Conservation (phyloP, 2,888 invertebrate genomes). For the Gasteruption jaculator region DNA sequence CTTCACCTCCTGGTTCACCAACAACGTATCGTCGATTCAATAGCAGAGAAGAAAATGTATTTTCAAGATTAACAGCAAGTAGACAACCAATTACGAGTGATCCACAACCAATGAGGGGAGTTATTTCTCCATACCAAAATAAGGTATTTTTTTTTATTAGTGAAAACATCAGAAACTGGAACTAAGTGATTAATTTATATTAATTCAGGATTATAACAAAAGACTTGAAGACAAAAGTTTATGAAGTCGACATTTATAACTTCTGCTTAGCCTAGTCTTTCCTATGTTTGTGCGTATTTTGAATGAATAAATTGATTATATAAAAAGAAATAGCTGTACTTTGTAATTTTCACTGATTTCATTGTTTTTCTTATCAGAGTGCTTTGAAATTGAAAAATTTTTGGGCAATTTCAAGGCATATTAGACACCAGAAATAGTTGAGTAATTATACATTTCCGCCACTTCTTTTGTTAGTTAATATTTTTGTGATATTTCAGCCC, state of each 20-base stretch:
- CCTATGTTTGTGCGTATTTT: background rate
- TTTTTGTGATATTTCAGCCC: conserved; percentile 38
- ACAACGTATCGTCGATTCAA: conserved; percentile 54
- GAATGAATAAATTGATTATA: too few species aligned
- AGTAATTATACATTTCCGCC: too few species aligned
- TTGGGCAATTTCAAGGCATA: conserved; percentile 31
- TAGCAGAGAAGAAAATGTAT: conserved; percentile 68
- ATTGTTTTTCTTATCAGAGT: conserved; percentile 2
- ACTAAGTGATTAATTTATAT: background rate
- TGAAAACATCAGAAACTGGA: conserved; percentile 1
- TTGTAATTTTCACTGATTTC: too few species aligned
- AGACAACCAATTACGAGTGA: conserved; percentile 53
- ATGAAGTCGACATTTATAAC: background rate
- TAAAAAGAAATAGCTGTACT: too few species aligned
- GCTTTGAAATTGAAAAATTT: too few species aligned
- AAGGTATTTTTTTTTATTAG: conserved; percentile 50
- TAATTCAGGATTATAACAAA: background rate
- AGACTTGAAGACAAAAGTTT: too few species aligned
- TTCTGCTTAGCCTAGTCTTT: background rate
- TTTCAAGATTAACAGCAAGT: conserved; percentile 67
- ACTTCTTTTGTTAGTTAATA: conserved; percentile 9
- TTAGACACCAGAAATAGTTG: conserved; percentile 11
- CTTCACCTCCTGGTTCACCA: conserved; percentile 62
- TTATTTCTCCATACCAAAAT: conserved; percentile 58
- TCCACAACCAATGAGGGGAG: conserved; percentile 52